Evolutionary conservation across 2,888 invertebrate genomes (phyloP).

Genomic region (Epinotia nisella): DNA sequence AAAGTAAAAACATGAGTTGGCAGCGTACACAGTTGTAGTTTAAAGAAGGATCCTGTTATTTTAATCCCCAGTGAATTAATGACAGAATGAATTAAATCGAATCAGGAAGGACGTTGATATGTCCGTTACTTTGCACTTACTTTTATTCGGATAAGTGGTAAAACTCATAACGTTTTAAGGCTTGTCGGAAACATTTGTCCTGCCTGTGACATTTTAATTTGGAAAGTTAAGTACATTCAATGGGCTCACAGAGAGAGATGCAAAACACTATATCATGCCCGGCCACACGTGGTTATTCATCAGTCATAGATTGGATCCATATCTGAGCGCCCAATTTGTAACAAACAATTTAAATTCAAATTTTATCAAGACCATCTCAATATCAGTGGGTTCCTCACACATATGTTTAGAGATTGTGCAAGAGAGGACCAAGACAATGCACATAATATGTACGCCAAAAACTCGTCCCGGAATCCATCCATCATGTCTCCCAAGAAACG

Average conservation of each 20-base stretch:
- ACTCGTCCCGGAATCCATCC: background rate
- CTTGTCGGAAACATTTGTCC: constrained; percentile 11
- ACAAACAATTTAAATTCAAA: background rate
- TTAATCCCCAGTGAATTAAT: constrained; percentile 7
- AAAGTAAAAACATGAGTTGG: background rate
- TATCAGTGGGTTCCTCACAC: background rate
- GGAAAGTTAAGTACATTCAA: background rate
- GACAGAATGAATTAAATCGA: constrained; percentile 1
- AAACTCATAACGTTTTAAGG: constrained; percentile 6
- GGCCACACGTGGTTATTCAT: background rate
- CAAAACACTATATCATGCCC: background rate
- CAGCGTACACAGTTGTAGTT: background rate
- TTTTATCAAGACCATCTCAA: background rate
- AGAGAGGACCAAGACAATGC: background rate
- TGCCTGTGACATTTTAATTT: constrained; percentile 11
- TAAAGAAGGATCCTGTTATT: constrained; percentile 12
- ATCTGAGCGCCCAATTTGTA: background rate
- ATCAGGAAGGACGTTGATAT: constrained; percentile 20
- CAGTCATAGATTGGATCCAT: background rate
- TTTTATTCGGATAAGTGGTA: constrained; percentile 9
- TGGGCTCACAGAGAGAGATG: background rate
- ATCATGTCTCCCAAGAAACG: background rate
- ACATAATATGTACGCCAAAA: background rate
- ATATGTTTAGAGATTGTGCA: background rate
- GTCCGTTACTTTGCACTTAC: constrained; percentile 22